Conservation (phyloP, 53 echinoderm and acorn worm species). For the Astropecten irregularis region DNA sequence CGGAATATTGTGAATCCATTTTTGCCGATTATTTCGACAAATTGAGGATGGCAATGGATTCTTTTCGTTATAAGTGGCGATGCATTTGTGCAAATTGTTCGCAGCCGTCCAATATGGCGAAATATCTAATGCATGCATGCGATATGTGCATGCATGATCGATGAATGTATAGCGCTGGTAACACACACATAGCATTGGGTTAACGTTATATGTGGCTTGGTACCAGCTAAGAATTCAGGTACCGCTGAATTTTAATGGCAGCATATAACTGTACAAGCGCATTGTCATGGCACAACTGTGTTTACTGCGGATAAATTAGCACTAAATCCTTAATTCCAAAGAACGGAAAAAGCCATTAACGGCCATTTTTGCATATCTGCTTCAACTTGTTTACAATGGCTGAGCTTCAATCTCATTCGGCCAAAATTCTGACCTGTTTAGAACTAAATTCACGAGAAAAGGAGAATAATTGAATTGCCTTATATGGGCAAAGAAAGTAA, state of each 20-base stretch:
- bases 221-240: conserved; percentile 26
- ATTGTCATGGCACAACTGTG: too few relatives aligned
- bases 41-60: conserved; percentile 92
- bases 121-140: conserved; percentile 27
- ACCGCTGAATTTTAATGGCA: conserved; percentile 17
- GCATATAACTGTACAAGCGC: too few relatives aligned
- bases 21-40: conserved; percentile 80
- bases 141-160: conserved; percentile 22
- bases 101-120: conserved; percentile 73
- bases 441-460: too few relatives aligned
- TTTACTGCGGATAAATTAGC: too few relatives aligned
- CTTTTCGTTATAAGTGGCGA: conserved; percentile 70
- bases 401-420: too few relatives aligned
- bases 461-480: too few relatives aligned
- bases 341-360: too few relatives aligned
- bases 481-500: conserved; percentile 45
- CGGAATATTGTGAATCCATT: conserved; percentile 88
- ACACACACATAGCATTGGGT: not conserved
- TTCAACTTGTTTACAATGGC: too few relatives aligned
- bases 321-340: too few relatives aligned
- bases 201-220: not conserved
- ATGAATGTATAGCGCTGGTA: conserved; percentile 36
- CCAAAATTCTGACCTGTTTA: too few relatives aligned
- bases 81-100: conserved; percentile 32
- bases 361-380: too few relatives aligned